phyloP scores from a whole-genome alignment of 2,797 vertebrate species.

The Synanceia verrucosa region DNA sequence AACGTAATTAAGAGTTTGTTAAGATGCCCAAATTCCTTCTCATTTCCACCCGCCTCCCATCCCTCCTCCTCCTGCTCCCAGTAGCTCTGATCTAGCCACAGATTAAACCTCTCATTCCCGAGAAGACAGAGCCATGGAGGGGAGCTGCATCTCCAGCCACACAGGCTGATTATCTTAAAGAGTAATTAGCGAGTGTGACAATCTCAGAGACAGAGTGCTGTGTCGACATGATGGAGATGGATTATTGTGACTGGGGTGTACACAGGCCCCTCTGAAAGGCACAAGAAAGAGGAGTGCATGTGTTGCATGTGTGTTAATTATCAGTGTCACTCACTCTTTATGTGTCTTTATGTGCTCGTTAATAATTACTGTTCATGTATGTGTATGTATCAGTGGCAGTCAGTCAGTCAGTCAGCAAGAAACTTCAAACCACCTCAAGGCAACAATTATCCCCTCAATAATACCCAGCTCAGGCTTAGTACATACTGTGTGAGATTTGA shows the following conservation, averaged over 20 bases:
- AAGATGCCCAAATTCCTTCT: slow-evolving; percentile 82
- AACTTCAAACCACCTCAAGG: slow-evolving; percentile 62
- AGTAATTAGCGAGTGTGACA: slow-evolving; percentile 78
- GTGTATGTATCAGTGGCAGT: slow-evolving; percentile 72
- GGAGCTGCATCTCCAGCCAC: slow-evolving; percentile 71
- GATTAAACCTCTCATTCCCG: slow-evolving; percentile 75
- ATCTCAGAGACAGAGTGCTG: slow-evolving; percentile 57
- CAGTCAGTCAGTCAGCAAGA: slow-evolving; percentile 54
- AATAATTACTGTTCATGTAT: slow-evolving; percentile 73
- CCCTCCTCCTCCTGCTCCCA: slow-evolving; percentile 59
- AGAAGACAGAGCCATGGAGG: slow-evolving; percentile 59
- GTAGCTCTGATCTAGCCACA: slow-evolving; percentile 72
- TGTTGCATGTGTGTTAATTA: slow-evolving; percentile 65
- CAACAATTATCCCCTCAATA: slow-evolving; percentile 70
- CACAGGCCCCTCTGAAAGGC: slow-evolving; percentile 50
- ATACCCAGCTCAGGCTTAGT: slow-evolving; percentile 23
- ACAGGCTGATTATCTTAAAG: slow-evolving; percentile 76
- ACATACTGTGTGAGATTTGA: slow-evolving; percentile 49
- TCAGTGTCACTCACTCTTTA: slow-evolving; percentile 75
- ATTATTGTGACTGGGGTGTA: slow-evolving; percentile 68
- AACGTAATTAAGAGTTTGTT: slow-evolving; percentile 81
- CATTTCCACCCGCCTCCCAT: slow-evolving; percentile 59
- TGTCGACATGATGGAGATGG: slow-evolving; percentile 71
- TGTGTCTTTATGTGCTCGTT: slow-evolving; percentile 69
- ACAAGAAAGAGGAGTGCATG: slow-evolving; percentile 54